Evolutionary conservation across 2,797 vertebrate species (phyloP).

Genomic region (Molothrus aeneus): DNA sequence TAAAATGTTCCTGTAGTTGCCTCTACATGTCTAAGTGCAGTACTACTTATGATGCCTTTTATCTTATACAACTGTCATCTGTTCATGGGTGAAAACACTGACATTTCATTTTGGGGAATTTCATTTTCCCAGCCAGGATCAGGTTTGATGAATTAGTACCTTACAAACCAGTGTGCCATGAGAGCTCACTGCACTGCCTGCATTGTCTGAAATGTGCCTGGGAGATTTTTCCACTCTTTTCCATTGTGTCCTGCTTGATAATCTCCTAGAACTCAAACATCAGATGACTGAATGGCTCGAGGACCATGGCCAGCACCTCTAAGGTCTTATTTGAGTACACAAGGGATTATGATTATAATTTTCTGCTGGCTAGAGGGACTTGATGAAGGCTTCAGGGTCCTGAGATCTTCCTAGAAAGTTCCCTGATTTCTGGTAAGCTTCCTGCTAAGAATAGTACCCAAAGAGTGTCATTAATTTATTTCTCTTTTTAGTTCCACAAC

Average conservation of each 20-base stretch:
- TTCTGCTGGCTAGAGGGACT: neutral
- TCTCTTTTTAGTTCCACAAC: neutral
- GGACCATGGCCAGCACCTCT: neutral
- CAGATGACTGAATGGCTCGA: neutral
- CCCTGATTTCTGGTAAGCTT: neutral
- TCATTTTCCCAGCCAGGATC: neutral
- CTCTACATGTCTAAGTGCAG: neutral
- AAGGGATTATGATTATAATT: neutral
- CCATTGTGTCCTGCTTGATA: neutral
- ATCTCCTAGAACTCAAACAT: neutral
- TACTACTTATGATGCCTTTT: neutral
- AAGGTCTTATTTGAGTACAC: neutral
- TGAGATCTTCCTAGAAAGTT: neutral
- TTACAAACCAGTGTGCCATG: neutral
- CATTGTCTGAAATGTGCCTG: neutral
- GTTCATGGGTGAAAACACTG: neutral
- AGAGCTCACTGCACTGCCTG: neutral
- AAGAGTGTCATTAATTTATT: neutral
- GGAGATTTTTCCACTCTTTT: neutral
- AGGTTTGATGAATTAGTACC: neutral
- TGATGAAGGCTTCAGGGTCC: neutral
- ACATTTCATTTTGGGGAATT: neutral
- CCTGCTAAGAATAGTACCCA: neutral
- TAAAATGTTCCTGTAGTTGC: neutral
- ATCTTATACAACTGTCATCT: neutral